Percentiles rank a stretch among this genome's conserved stretches.
phyloP scores from a whole-genome alignment of 2,888 invertebrate genomes.

The Vesta saturnalis region DNA sequence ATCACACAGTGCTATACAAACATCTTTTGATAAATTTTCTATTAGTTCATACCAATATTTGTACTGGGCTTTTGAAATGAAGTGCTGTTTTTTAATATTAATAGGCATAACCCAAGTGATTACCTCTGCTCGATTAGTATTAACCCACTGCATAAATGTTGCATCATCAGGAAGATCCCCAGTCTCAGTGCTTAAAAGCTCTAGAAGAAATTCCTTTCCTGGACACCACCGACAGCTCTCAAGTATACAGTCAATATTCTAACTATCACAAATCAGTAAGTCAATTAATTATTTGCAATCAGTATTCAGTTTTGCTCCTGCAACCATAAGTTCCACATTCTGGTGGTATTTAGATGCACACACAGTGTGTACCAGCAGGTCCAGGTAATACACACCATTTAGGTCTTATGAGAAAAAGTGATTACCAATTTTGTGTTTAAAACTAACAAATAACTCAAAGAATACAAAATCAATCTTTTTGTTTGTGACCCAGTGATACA shows the following conservation, averaged over 20 bases:
- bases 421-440: not conserved
- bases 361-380: slow-evolving; percentile 6
- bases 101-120: not conserved
- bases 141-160: slow-evolving; percentile 6
- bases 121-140: not conserved
- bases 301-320: slow-evolving; percentile 3
- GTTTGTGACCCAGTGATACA: no score
- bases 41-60: not conserved
- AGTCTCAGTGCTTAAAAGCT: slow-evolving; percentile 5
- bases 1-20: not conserved
- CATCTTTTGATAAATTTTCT: not conserved
- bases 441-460: no score
- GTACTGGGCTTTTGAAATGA: not conserved
- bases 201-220: not conserved
- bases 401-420: not conserved
- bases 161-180: slow-evolving; percentile 6
- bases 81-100: not conserved
- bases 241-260: slow-evolving; percentile 4
- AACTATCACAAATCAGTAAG: slow-evolving; percentile 1
- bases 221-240: not conserved
- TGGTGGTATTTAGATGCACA: slow-evolving; percentile 6
- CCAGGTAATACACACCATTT: not conserved
- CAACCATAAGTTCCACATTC: slow-evolving; percentile 6
- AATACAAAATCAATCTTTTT: no score
- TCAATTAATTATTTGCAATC: not conserved